Evolutionary conservation across 1,140 invertebrate genomes (phyloP).

Genomic region (Bicyclus anynana): DNA sequence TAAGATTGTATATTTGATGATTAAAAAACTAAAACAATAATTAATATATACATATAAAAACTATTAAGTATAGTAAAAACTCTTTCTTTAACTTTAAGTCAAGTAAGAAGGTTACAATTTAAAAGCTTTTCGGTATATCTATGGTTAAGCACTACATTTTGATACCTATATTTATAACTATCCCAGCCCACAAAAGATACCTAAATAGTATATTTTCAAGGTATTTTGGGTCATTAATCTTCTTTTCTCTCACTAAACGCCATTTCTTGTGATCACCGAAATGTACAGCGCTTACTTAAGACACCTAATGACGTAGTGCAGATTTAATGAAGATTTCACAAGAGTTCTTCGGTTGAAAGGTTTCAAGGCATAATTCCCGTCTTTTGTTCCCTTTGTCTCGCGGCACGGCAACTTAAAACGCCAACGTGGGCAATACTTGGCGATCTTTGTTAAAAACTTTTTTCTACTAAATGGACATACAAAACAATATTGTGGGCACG

Average conservation of each 20-base stretch:
- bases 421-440: slow-evolving; percentile 29
- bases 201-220: not conserved
- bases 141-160: too few species aligned
- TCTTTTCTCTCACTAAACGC: not conserved
- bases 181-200: too few species aligned
- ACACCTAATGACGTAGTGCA: slow-evolving; percentile 29
- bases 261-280: not conserved
- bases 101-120: too few species aligned
- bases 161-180: too few species aligned
- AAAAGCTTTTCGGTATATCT: too few species aligned
- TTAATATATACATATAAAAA: too few species aligned
- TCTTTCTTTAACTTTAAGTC: too few species aligned
- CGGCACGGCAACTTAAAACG: slow-evolving; percentile 26
- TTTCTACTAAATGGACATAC: slow-evolving; percentile 1
- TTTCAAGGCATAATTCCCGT: slow-evolving; percentile 36
- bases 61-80: too few species aligned
- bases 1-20: too few species aligned
- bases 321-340: slow-evolving; percentile 41
- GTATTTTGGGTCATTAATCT: not conserved
- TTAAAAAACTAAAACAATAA: too few species aligned
- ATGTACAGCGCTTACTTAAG: slow-evolving; percentile 17
- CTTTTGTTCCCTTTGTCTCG: slow-evolving; percentile 45
- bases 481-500: not conserved
- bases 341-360: slow-evolving; percentile 30
- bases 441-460: slow-evolving; percentile 13